A percentile compares a stretch with the other conserved stretches of the same genome.
Evolutionary conservation across 2,888 invertebrate species (phyloP).

Genomic region (Cheilosia impressa): DNA sequence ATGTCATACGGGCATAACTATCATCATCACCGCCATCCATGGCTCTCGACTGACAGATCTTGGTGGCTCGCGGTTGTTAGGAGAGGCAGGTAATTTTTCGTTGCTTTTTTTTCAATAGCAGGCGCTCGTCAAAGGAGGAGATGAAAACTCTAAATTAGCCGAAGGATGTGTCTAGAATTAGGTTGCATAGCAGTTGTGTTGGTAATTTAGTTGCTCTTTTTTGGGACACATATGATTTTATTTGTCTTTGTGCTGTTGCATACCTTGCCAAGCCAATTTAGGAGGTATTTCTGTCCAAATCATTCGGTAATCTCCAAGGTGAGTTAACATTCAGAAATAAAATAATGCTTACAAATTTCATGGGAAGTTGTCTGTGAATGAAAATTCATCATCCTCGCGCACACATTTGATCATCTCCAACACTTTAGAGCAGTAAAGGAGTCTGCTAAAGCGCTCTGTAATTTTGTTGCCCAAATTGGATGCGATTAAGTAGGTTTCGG

Average conservation of each 20-base stretch:
- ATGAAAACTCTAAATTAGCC: slow-evolving; percentile 44
- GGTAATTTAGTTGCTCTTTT: slow-evolving; percentile 18
- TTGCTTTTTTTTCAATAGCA: slow-evolving; percentile 15
- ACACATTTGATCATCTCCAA: slow-evolving; percentile 31
- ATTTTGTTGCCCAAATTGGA: slow-evolving; percentile 59
- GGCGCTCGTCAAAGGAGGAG: slow-evolving; percentile 18
- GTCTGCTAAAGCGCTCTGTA: slow-evolving; percentile 56
- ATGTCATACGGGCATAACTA: slow-evolving; percentile 38
- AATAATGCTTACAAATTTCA: slow-evolving; percentile 52
- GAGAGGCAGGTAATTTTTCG: slow-evolving; percentile 15
- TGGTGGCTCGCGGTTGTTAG: slow-evolving; percentile 26
- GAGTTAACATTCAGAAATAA: background rate
- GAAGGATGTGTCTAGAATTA: slow-evolving; percentile 52
- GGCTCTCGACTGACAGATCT: slow-evolving; percentile 43
- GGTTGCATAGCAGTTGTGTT: slow-evolving; percentile 50
- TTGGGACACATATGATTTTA: background rate
- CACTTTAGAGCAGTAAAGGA: slow-evolving; percentile 15
- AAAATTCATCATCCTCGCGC: slow-evolving; percentile 55
- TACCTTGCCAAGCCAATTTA: slow-evolving; percentile 30
- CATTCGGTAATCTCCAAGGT: slow-evolving; percentile 6
- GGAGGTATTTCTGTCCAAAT: slow-evolving; percentile 36
- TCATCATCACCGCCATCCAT: slow-evolving; percentile 28
- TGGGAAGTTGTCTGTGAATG: slow-evolving; percentile 63
- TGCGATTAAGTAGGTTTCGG: slow-evolving; percentile 27
- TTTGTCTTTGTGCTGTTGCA: background rate